Base-by-base conservation (phyloP, 2,888 invertebrate species). In the Pecten maximus region DNA sequence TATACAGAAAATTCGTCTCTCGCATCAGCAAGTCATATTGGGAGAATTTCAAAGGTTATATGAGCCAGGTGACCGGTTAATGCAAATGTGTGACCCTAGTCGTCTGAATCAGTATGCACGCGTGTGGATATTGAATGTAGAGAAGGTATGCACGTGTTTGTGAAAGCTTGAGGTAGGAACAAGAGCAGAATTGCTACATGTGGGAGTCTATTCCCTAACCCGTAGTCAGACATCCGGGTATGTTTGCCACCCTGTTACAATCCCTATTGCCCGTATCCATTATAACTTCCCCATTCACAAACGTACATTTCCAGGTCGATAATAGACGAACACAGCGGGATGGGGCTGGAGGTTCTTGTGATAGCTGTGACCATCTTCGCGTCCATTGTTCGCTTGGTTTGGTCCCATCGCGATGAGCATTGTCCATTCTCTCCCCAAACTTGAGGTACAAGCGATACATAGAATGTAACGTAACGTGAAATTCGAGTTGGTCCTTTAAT, bases 361-460 rank as follows among this genome's bases (percentile, higher is more conserved):
- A 74, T 74, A 74, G 74, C 35, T 35, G 74, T 74, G 74, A 74
- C 74, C 74, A 74, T 74, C 74, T 74, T 74, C 35, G 2, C 15
- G 23, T 4, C 35, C 23, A 74, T 74, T 74, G 74, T 74, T 74
- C 2, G 23, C 74, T 0, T 0, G 28, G 28, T 74, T 74, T 74
- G 74, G 74, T 74, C 74, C 8, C 35, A 35, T 35, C 35, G 35
- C 35, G 74, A 35, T 35, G 35, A 10, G 35, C 74, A 74, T 74
- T 74, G 74, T 74, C 74, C 74, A 74, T 74, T 74, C 74, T 74
- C 23, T 74, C 10, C 74, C 74, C 35, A 74, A 74, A 74, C 74
- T 74, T 74, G 74, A 74, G 74, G 74, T 74, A 74, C 74, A 74
- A 74, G 35, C 74, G 74, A 74, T 74, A 74, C 74, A 74, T 74